These are phyloP conservation scores for Tenualosa thibaudeaui DNA, from an alignment of 2,797 vertebrate genomes.

Conservation along the genomic window DNA sequence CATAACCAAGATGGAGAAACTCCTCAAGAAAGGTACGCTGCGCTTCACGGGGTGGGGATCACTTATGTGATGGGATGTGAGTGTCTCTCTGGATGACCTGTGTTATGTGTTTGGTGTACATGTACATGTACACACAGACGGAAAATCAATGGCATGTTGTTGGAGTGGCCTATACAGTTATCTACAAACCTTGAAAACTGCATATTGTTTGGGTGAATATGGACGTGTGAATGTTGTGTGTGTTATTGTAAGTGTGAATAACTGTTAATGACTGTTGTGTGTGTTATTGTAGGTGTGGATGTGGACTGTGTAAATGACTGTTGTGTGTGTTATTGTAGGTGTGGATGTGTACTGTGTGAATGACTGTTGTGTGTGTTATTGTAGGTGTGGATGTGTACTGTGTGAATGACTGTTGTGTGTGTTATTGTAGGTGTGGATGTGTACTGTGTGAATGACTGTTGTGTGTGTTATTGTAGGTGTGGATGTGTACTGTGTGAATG, in stretches of 20 bases:
- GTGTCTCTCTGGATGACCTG: not conserved
- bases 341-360: slow-evolving; percentile 75
- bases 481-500: not conserved
- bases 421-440: not conserved
- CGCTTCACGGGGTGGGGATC: not conserved
- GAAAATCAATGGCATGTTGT: no score
- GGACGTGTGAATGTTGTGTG: not conserved
- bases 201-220: no score
- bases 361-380: slow-evolving; percentile 48
- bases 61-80: not conserved
- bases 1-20: slow-evolving; percentile 75
- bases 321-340: slow-evolving; percentile 57
- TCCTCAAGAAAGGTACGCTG: slow-evolving; percentile 79
- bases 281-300: not conserved
- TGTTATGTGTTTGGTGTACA: not conserved
- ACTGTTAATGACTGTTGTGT: not conserved
- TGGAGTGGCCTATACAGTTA: no score
- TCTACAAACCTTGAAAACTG: no score
- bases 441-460: not conserved
- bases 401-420: slow-evolving; percentile 64
- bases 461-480: not conserved
- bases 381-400: slow-evolving; percentile 74
- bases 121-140: no score
- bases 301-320: not conserved
- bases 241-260: not conserved